phyloP scores from a whole-genome alignment of 2,113 vertebrate species.

The Marcusenius ussheri region DNA sequence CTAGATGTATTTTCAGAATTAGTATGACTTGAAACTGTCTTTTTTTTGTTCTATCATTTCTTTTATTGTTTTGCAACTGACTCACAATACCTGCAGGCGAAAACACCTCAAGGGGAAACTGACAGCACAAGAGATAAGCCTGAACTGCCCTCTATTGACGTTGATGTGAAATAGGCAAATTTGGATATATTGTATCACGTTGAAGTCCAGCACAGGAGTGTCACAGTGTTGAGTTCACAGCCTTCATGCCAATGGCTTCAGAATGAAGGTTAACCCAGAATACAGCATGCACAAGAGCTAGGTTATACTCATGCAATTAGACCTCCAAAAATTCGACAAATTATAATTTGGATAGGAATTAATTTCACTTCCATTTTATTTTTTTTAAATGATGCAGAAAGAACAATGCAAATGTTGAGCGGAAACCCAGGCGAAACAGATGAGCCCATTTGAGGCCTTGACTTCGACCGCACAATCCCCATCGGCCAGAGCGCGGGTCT shows the following conservation, averaged over 20 bases:
- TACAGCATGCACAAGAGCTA: neutral
- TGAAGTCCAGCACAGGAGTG: neutral
- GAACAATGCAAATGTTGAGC: conserved; percentile 54
- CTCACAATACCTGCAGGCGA: neutral
- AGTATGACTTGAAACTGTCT: neutral
- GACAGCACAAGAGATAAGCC: neutral
- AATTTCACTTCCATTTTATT: conserved; percentile 65
- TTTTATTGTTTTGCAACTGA: neutral
- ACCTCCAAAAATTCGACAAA: neutral
- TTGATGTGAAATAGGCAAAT: neutral
- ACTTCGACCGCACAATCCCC: conserved; percentile 24
- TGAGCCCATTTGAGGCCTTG: conserved; percentile 45
- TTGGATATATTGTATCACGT: neutral
- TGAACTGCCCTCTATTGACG: neutral
- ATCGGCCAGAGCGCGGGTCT: neutral
- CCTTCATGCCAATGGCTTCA: neutral
- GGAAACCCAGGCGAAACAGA: conserved; percentile 64
- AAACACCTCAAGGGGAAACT: neutral
- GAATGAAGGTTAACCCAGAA: conserved; percentile 4
- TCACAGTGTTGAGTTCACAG: neutral
- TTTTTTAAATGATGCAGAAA: conserved; percentile 67
- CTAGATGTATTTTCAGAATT: neutral
- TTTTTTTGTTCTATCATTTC: neutral
- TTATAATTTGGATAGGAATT: conserved; percentile 48
- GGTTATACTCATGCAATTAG: neutral